Conservation (phyloP, 2,113 vertebrate genomes). For the Psophia crepitans region DNA sequence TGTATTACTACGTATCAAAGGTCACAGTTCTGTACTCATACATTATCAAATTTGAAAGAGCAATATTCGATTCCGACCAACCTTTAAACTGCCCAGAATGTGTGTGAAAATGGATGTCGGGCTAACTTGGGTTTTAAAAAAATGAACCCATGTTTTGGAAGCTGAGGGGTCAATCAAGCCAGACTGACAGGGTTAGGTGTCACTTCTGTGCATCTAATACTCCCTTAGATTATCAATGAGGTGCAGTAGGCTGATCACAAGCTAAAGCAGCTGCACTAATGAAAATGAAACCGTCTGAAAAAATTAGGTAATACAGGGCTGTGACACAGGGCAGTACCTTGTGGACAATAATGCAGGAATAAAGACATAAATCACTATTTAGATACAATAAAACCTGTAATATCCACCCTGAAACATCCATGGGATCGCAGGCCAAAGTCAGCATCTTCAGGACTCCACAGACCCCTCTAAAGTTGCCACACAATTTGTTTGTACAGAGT, state of each 20-base stretch:
- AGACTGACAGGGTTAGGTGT: constrained; percentile 81
- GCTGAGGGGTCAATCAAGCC: constrained; percentile 91
- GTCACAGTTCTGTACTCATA: constrained; percentile 97
- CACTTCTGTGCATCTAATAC: constrained; percentile 83
- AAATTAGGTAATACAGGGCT: constrained; percentile 63
- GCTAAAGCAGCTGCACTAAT: constrained; percentile 88
- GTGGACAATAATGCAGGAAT: constrained; percentile 68
- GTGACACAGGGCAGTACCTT: constrained; percentile 71
- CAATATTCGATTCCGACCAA: constrained; percentile 86
- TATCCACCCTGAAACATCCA: not conserved
- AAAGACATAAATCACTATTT: constrained; percentile 77
- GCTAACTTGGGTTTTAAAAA: constrained; percentile 68
- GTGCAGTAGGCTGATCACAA: constrained; percentile 90
- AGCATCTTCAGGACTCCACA: not conserved
- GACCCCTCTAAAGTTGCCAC: not conserved
- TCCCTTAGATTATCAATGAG: constrained; percentile 90
- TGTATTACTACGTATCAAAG: constrained; percentile 91
- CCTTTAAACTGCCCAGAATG: constrained; percentile 81
- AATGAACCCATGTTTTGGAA: constrained; percentile 82
- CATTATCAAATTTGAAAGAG: constrained; percentile 98
- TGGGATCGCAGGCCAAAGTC: not conserved
- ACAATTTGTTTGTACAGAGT: not conserved
- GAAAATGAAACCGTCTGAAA: constrained; percentile 85
- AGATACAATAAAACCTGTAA: constrained; percentile 55
- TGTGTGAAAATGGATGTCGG: constrained; percentile 75